Conservation (phyloP, 2,113 vertebrate species). For the Potamarius usumacintae region DNA sequence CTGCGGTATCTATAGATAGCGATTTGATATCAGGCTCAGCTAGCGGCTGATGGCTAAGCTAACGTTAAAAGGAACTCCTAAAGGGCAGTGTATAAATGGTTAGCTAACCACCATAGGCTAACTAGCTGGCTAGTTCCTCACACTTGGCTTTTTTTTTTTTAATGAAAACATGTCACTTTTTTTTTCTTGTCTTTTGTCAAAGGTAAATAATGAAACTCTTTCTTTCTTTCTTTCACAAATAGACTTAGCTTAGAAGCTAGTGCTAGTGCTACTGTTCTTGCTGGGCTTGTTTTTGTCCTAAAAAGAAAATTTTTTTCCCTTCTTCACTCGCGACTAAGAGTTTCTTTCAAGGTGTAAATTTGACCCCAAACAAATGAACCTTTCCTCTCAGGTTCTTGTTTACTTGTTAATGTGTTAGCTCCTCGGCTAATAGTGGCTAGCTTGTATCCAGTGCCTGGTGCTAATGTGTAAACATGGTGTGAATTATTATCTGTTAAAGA, state of each 20-base stretch:
- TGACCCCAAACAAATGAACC: rapidly evolving
- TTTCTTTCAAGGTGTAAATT: not conserved
- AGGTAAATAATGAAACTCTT: not conserved
- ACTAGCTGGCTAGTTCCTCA: not conserved
- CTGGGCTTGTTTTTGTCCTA: not conserved
- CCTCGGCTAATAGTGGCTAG: not conserved
- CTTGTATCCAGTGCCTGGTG: not conserved
- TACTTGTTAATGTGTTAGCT: not conserved
- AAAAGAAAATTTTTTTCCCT: not conserved
- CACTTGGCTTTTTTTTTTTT: not conserved
- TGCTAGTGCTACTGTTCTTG: not conserved
- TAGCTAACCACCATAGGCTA: not conserved
- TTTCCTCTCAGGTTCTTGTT: not conserved
- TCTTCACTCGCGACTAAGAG: not conserved
- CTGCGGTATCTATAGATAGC: not conserved
- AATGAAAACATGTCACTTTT: not conserved
- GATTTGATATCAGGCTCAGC: not conserved
- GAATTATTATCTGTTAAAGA: not conserved
- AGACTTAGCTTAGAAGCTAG: not conserved
- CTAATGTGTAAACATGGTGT: not conserved
- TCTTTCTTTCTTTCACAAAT: not conserved
- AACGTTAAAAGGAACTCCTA: constrained; percentile 15
- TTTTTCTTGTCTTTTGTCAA: not conserved
- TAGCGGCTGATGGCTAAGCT: not conserved
- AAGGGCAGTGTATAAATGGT: not conserved